These are phyloP conservation scores for Corythucha ciliata DNA, from an alignment of 2,888 invertebrate genomes.

Conservation along the genomic window DNA sequence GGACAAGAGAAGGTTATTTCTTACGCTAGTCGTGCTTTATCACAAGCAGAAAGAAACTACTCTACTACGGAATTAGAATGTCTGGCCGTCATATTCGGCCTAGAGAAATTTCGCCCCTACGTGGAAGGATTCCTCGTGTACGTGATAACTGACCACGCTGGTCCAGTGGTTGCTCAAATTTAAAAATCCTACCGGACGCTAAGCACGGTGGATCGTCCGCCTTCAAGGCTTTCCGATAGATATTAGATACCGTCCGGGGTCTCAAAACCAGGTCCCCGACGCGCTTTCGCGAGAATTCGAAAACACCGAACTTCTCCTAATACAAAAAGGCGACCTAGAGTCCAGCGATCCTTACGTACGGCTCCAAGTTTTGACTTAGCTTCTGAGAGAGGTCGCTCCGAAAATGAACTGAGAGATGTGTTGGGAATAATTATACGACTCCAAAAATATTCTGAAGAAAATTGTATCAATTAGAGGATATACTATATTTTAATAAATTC, in stretches of 20 bases:
- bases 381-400: too few species aligned
- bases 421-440: too few species aligned
- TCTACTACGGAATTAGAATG: constrained; percentile 4
- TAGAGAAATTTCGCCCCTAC: constrained; percentile 8
- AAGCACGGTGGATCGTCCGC: not conserved
- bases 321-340: too few species aligned
- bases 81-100: constrained; percentile 4
- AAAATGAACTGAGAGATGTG: too few species aligned
- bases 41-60: not conserved
- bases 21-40: constrained; percentile 4
- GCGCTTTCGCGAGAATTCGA: not conserved
- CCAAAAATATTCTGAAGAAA: too few species aligned
- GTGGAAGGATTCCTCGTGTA: not conserved
- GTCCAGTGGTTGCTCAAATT: not conserved
- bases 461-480: too few species aligned
- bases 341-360: too few species aligned
- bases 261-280: constrained; percentile 1
- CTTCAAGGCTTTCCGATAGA: not conserved
- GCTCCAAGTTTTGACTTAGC: too few species aligned
- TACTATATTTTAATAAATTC: too few species aligned
- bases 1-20: constrained; percentile 1
- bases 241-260: constrained; percentile 4
- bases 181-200: not conserved
- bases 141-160: constrained; percentile 1
- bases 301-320: too few species aligned